Base-by-base conservation (phyloP, 2,797 vertebrate species). In the Anguilla anguilla region DNA sequence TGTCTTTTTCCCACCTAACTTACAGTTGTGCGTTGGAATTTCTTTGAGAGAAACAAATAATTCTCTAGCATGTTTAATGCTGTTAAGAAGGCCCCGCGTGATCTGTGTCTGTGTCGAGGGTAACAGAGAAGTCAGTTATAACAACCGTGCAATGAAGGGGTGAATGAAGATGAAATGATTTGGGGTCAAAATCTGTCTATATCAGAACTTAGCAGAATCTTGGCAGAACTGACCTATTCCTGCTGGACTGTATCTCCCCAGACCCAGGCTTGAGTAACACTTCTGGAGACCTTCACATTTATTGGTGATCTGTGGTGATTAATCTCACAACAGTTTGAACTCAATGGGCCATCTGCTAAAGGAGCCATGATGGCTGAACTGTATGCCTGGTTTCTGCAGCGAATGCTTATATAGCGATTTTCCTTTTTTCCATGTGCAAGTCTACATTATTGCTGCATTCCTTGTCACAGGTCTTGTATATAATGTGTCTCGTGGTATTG, bases 381-480 rank as follows among this genome's bases (percentile, higher is more conserved):
- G n/a, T 22, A 53, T 51, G 19, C 6, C 13, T 83, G 51, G 46
- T 51, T 53, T 83, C 17, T 31, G 67, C 10, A 31, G n/a, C 1
- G 25, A 25, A 64, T n/a, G 25, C 61, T 7, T 64, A n/a, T n/a
- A 25, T 64, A n/a, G 55, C 3, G 55, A 57, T 57, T 57, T 64
- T 64, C 28, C 28, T 31, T 72, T 13, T 28, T 28, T 28, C 10
- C 2, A 72, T 72, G 67, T 2, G 61, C 61, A 25, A 72, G 67
- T 72, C 67, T 31, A 31, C 67, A 72, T 72, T 28, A 72, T 59
- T 22, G 39, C 86, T 85, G 55, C 86, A 57, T 86, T 81, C 77
- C 53, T 17, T 86, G 72, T 74, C 15, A 46, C 53, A 35, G 69
- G 46, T 59, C 51, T 43, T 28, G 57, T n/a, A 79, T 59, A 79